Conservation (phyloP, 2,888 invertebrate genomes). For the Philereme transversata region DNA sequence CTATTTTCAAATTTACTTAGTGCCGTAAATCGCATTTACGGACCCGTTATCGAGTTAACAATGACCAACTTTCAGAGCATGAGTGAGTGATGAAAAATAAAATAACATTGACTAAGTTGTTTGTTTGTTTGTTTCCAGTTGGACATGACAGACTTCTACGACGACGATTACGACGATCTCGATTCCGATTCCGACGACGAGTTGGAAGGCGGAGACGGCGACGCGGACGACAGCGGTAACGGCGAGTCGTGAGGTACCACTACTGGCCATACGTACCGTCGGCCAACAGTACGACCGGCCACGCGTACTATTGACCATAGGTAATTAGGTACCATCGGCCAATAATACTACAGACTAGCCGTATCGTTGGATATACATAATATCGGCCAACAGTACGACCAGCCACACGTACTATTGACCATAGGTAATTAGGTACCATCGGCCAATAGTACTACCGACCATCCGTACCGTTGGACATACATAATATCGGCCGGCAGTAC, state of each 20-base stretch:
- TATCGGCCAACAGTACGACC: not conserved
- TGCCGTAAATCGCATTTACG: too few relatives aligned
- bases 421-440: too few relatives aligned
- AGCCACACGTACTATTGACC: too few relatives aligned
- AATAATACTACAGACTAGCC: not conserved
- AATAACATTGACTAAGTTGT: too few relatives aligned
- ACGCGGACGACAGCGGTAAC: conserved; percentile 95
- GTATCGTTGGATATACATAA: not conserved
- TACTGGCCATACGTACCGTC: not conserved
- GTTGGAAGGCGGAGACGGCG: conserved; percentile 88
- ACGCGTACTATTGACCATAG: not conserved
- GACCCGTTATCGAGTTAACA: too few relatives aligned
- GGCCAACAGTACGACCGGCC: not conserved
- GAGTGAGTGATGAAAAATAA: too few relatives aligned
- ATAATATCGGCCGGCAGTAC: too few relatives aligned
- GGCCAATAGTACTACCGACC: too few relatives aligned
- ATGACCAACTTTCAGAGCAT: too few relatives aligned
- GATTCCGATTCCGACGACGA: conserved; percentile 87
- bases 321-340: too few relatives aligned
- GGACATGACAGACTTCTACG: conserved; percentile 98
- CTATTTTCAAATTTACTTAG: too few relatives aligned
- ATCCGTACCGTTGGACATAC: too few relatives aligned
- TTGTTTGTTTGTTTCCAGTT: conserved; percentile 67
- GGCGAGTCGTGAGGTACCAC: conserved; percentile 91
- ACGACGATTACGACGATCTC: conserved; percentile 96